phyloP scores from a whole-genome alignment of 1,140 invertebrate species.

The Pogonus chalceus region DNA sequence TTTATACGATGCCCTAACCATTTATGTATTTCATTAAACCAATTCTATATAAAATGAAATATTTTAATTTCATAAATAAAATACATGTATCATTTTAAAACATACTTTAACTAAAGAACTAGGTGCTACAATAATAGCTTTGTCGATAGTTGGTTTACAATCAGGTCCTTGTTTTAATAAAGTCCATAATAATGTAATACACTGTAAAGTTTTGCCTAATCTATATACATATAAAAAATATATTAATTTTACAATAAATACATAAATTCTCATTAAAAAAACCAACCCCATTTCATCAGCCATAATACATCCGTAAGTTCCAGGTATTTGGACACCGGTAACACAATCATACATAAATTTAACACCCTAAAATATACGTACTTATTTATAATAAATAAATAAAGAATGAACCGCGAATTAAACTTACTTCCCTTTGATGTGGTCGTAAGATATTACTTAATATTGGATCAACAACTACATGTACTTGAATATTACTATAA shows the following conservation, averaged over 20 bases:
- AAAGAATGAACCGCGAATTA: no score
- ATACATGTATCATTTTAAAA: background rate
- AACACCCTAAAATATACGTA: conserved; percentile 57
- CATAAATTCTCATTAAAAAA: background rate
- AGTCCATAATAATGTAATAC: conserved; percentile 95
- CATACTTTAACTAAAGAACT: conserved; percentile 86
- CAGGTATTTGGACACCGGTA: conserved; percentile 79
- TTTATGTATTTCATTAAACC: conserved; percentile 97
- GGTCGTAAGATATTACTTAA: conserved; percentile 85
- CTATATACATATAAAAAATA: conserved; percentile 9
- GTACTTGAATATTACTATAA: conserved; percentile 59
- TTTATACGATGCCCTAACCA: conserved; percentile 83
- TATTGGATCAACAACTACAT: conserved; percentile 90
- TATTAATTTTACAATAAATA: no score
- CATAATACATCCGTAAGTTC: conserved; percentile 93
- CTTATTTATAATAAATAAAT: conserved; percentile 9
- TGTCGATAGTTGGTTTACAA: conserved; percentile 76
- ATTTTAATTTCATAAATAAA: conserved; percentile 3
- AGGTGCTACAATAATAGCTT: conserved; percentile 91
- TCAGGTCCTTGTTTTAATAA: conserved; percentile 77
- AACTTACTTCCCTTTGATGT: conserved; percentile 84
- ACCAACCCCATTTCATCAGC: conserved; percentile 92
- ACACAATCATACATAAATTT: conserved; percentile 99
- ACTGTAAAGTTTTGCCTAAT: conserved; percentile 93
- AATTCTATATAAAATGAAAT: conserved; percentile 54